Evolutionary conservation across 2,888 invertebrate species (phyloP).

Genomic region (Mimumesa dahlbomi): DNA sequence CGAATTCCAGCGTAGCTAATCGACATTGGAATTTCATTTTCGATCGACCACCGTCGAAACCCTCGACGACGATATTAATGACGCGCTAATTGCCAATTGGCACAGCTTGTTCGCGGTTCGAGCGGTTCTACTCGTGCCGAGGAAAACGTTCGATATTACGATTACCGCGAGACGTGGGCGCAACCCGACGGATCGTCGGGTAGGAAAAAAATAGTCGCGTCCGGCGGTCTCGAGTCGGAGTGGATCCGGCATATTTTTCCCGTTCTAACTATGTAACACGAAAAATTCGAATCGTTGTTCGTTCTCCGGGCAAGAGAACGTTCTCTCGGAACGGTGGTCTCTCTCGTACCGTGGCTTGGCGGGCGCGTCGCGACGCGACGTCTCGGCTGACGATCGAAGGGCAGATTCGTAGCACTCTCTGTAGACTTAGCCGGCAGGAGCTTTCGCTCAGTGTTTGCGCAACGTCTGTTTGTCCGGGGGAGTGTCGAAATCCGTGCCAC

Average conservation of each 20-base stretch:
- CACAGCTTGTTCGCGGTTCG: constrained; percentile 39
- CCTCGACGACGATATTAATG: constrained; percentile 47
- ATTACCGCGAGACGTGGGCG: constrained; percentile 14
- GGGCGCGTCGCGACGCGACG: constrained; percentile 15
- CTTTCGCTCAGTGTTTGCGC: constrained; percentile 49
- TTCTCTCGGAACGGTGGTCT: no score
- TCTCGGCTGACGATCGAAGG: background rate
- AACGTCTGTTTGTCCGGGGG: constrained; percentile 50
- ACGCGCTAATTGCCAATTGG: constrained; percentile 54
- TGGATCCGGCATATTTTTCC: no score
- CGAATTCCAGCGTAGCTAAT: background rate
- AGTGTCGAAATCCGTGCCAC: constrained; percentile 41
- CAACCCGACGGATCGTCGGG: background rate
- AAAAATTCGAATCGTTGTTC: no score
- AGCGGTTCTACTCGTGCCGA: constrained; percentile 22
- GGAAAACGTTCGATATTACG: constrained; percentile 46
- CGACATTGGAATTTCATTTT: constrained; percentile 5
- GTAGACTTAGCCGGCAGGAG: constrained; percentile 54
- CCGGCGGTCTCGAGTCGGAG: no score
- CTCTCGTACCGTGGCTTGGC: no score
- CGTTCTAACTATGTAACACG: no score
- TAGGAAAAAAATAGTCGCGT: no score
- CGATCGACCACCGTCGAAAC: constrained; percentile 21
- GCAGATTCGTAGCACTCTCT: constrained; percentile 16
- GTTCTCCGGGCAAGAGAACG: constrained; percentile 1